A percentile compares a stretch with the other conserved stretches of the same genome.
Conservation (phyloP, 2,888 invertebrate genomes). For the Hydrotaea cyrtoneurina region DNA sequence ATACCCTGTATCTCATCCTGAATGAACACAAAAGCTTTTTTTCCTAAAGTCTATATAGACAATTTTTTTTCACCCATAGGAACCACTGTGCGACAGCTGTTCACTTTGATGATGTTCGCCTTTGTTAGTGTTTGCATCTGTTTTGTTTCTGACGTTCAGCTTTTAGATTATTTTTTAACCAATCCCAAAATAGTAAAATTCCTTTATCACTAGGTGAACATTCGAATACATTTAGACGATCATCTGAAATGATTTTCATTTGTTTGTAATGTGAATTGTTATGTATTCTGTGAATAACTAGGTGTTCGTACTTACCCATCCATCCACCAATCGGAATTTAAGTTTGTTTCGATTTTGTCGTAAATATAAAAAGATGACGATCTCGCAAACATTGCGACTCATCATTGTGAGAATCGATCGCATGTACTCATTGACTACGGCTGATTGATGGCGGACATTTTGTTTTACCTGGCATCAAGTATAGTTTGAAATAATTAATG, state of each 20-base stretch:
- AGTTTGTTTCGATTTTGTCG: constrained; percentile 4
- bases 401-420: constrained; percentile 6
- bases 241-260: constrained; percentile 53
- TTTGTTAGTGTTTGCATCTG: constrained; percentile 3
- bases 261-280: constrained; percentile 49
- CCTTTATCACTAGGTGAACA: constrained; percentile 51
- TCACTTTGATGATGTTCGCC: constrained; percentile 1
- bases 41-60: no score
- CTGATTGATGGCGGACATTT: no score
- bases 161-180: constrained; percentile 46
- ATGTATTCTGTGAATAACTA: not conserved
- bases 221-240: constrained; percentile 31
- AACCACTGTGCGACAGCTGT: no score
- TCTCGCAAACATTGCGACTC: not conserved
- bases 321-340: constrained; percentile 1
- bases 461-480: no score
- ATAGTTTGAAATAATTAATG: no score
- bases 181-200: constrained; percentile 58
- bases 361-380: not conserved
- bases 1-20: no score
- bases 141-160: constrained; percentile 5
- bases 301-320: not conserved
- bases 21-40: no score
- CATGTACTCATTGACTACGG: not conserved
- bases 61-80: no score